These are phyloP conservation scores for Sialia sialis DNA, from an alignment of 2,113 vertebrate species.

Conservation along the genomic window DNA sequence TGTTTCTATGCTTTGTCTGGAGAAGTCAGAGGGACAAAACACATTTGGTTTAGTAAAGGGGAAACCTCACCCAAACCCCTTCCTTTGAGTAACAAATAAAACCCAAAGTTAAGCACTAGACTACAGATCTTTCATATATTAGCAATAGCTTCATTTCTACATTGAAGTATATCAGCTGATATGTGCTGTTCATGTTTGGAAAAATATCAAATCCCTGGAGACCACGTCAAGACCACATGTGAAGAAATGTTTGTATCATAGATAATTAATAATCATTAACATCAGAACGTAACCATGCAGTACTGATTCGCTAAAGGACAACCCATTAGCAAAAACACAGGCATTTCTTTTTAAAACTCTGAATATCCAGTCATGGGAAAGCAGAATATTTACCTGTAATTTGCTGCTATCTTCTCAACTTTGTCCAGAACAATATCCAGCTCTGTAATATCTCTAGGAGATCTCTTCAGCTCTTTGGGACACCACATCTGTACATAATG, in stretches of 20 bases:
- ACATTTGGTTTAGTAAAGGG: neutral
- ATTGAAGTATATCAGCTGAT: neutral
- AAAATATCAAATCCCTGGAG: neutral
- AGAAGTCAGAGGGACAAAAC: slow-evolving; percentile 4
- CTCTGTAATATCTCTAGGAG: slow-evolving; percentile 62
- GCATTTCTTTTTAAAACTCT: neutral
- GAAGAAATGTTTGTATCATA: neutral
- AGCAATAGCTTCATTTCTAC: neutral
- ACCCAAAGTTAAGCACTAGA: neutral
- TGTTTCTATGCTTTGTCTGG: slow-evolving; percentile 76
- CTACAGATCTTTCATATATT: neutral
- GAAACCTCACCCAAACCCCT: neutral
- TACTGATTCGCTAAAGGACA: neutral
- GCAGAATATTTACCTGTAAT: slow-evolving; percentile 71
- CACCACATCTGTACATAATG: slow-evolving; percentile 40
- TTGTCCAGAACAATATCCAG: slow-evolving; percentile 74
- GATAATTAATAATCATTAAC: neutral
- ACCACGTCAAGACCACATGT: neutral
- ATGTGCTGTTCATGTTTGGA: neutral
- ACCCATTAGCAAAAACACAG: accelerated
- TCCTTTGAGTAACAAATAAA: neutral
- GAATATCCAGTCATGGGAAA: neutral
- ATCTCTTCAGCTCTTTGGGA: slow-evolving; percentile 52
- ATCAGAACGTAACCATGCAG: neutral
- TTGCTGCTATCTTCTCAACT: slow-evolving; percentile 65